These are phyloP conservation scores for Pimephales promelas DNA, from an alignment of 2,113 vertebrate species.

Conservation along the genomic window DNA sequence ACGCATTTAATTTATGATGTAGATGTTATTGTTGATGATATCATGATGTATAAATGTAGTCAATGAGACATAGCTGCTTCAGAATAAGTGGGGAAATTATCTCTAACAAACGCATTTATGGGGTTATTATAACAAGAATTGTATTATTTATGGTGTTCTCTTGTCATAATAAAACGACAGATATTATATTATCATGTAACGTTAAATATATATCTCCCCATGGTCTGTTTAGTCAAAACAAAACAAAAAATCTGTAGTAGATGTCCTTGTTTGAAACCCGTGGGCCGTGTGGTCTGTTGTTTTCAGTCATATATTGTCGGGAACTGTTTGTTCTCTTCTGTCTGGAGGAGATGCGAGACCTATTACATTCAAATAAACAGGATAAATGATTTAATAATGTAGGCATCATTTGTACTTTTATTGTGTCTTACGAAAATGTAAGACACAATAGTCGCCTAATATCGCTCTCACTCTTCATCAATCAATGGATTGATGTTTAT, in stretches of 20 bases:
- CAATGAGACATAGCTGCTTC: not conserved
- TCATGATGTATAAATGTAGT: not conserved
- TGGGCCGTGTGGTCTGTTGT: conserved; percentile 1
- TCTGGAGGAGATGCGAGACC: not conserved
- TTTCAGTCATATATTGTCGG: conserved; percentile 23
- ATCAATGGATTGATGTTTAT: not conserved
- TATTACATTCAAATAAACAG: not conserved
- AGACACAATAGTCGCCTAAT: not conserved
- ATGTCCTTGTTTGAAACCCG: not conserved
- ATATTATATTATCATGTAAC: too few species aligned
- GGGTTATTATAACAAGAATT: not conserved
- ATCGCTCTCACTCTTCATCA: not conserved
- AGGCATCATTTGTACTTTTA: not conserved
- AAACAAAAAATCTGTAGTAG: too few species aligned
- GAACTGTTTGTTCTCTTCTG: conserved; percentile 43
- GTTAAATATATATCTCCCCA: not conserved
- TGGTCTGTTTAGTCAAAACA: not conserved
- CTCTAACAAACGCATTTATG: not conserved
- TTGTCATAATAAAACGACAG: not conserved
- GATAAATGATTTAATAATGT: not conserved
- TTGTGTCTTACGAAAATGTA: not conserved
- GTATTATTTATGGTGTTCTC: not conserved
- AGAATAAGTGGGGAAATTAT: not conserved
- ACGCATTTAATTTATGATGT: not conserved
- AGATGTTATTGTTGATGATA: not conserved